These are phyloP conservation scores for Pollenia griseotomentosa DNA, from an alignment of 2,888 invertebrate genomes.

Conservation along the genomic window DNA sequence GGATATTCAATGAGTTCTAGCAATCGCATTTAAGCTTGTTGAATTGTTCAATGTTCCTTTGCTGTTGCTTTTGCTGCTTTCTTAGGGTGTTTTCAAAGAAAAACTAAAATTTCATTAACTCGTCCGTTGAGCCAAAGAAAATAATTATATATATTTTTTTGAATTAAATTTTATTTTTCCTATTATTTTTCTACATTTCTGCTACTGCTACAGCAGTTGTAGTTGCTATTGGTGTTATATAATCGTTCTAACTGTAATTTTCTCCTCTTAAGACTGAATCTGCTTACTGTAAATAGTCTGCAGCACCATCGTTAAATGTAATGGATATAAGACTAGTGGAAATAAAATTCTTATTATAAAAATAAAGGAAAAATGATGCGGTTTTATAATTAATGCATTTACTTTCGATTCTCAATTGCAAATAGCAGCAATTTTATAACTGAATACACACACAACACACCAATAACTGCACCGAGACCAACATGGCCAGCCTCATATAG, in stretches of 20 bases:
- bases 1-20: conserved; percentile 54
- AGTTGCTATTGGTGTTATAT: conserved; percentile 17
- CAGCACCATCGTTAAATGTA: conserved; percentile 30
- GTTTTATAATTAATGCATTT: conserved; percentile 73
- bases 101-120: conserved; percentile 71
- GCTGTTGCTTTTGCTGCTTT: conserved; percentile 11
- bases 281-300: conserved; percentile 2
- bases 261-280: conserved; percentile 27
- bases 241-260: conserved; percentile 40
- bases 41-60: conserved; percentile 37
- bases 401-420: conserved; percentile 68
- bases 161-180: conserved; percentile 13
- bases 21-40: conserved; percentile 58
- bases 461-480: neutral
- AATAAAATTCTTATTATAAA: conserved; percentile 32
- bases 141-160: conserved; percentile 63
- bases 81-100: conserved; percentile 48
- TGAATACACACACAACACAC: conserved; percentile 27
- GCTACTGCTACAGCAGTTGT: neutral
- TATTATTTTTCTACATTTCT: neutral
- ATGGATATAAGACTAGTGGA: conserved; percentile 23
- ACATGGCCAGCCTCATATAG: neutral
- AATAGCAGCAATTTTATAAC: conserved; percentile 64
- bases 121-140: conserved; percentile 66
- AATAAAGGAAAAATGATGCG: conserved; percentile 60